Base-by-base conservation (phyloP, 2,888 invertebrate genomes). In the Pterobdella sp. region DNA sequence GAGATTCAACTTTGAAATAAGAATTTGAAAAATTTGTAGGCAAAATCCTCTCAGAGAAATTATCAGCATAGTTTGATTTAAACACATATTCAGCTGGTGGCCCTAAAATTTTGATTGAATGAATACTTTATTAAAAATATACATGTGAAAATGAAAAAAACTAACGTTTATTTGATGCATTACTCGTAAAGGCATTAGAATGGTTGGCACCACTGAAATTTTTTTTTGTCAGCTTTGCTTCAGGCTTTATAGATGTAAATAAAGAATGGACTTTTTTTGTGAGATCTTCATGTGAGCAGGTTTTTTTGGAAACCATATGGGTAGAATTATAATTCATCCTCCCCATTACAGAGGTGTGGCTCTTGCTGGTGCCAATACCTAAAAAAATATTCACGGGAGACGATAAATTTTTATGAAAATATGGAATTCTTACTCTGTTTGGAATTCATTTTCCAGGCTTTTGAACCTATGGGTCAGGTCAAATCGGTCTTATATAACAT, bases 241-340 rank as follows among this genome's bases (percentile, higher is more conserved):
- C 70, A 31, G 31, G 36, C 34, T 70, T 70, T 35, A 52, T 70
- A 18, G 26, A 18, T 1, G 36, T 26, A 26, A 36, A 36, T 18
- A 68, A 31, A 18, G 26, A 36, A 42, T 26, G 29, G 1, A 70
- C 52, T 32, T 70, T 70, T 32, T 32, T 49, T 49, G 70, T 49
- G 52, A 70, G 70, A 70, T 70, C 70, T 35, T 70, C 70, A 32
- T 70, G 70, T 31, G 70, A 70, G 32, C 70, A 70, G 1, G 70
- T 70, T 37, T 70, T 70, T 29, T 70, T 70, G 31, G 70, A 49
- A 7, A 70, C 49, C 29, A 49, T 32, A 0, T 42, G 56, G 42
- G 49, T 70, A 2, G 68, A 29, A 22, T 26, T 35, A 34, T 70
- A 70, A 0, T 35, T 31, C 29, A 31, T n/a, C 56, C 42, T 70